A percentile compares a stretch with the other conserved stretches of the same genome.
These are phyloP conservation scores for Euzophera pinguis DNA, from an alignment of 2,888 invertebrate genomes.

Conservation along the genomic window DNA sequence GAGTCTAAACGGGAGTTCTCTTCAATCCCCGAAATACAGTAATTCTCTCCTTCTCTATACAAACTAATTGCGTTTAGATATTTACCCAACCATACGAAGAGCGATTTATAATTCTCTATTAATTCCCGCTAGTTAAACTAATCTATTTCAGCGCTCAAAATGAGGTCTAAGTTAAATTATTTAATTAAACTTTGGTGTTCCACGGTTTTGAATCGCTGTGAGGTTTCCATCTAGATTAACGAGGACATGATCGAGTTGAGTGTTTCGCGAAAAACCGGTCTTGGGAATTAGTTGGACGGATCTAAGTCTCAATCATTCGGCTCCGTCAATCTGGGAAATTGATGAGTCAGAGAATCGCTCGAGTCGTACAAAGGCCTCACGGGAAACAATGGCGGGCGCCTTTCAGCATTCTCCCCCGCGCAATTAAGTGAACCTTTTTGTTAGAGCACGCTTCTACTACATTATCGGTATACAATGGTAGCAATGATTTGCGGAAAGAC, in stretches of 20 bases:
- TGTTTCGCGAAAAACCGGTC: slow-evolving; percentile 24
- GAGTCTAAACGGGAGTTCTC: slow-evolving; percentile 35
- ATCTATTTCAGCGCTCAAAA: slow-evolving; percentile 5
- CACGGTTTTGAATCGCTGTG: slow-evolving; percentile 4
- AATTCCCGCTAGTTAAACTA: slow-evolving; percentile 25
- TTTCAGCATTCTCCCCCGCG: slow-evolving; percentile 65
- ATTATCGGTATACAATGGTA: slow-evolving; percentile 73
- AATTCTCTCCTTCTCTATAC: slow-evolving; percentile 43
- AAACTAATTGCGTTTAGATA: slow-evolving; percentile 53
- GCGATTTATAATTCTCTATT: slow-evolving; percentile 52
- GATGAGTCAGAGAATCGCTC: slow-evolving; percentile 68
- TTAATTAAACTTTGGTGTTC: slow-evolving; percentile 12
- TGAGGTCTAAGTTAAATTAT: slow-evolving; percentile 5
- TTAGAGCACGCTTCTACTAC: slow-evolving; percentile 61
- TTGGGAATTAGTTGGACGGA: slow-evolving; percentile 30
- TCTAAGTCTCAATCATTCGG: slow-evolving; percentile 54
- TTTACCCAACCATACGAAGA: slow-evolving; percentile 38
- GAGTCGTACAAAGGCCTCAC: slow-evolving; percentile 58
- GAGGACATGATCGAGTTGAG: slow-evolving; percentile 30
- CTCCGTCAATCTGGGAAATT: slow-evolving; percentile 63
- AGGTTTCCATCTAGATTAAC: slow-evolving; percentile 38
- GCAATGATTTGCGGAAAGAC: slow-evolving; percentile 73
- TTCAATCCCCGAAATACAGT: slow-evolving; percentile 36
- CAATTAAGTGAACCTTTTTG: slow-evolving; percentile 77
- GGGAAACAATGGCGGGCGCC: slow-evolving; percentile 67